Evolutionary conservation across 2,888 invertebrate species (phyloP).

Genomic region (Chesias legatella): DNA sequence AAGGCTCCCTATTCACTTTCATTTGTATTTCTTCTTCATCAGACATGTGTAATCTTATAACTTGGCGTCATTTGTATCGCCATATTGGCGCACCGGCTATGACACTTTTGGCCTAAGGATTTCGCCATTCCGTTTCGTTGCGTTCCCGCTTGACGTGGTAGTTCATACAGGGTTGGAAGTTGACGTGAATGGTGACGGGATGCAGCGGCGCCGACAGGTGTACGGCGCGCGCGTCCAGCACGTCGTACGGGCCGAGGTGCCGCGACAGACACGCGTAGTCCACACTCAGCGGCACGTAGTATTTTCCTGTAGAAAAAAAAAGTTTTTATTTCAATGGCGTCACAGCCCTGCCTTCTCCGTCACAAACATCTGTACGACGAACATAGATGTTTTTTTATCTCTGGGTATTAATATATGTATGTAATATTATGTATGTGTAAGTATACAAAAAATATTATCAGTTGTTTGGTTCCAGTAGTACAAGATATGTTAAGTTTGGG

Average conservation of each 20-base stretch:
- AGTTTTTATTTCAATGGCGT: not conserved
- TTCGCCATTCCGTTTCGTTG: conserved; percentile 51
- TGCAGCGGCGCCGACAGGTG: conserved; percentile 84
- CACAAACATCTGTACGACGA: too few relatives aligned
- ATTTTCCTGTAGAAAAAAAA: conserved; percentile 64
- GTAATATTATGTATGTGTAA: too few relatives aligned
- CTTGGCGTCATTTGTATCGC: not conserved
- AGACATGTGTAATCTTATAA: too few relatives aligned
- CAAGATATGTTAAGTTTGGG: too few relatives aligned
- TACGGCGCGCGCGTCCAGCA: conserved; percentile 76
- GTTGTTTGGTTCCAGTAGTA: too few relatives aligned
- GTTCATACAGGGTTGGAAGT: conserved; percentile 81
- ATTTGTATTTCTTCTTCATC: too few relatives aligned
- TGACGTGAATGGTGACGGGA: conserved; percentile 94
- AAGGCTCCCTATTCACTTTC: too few relatives aligned
- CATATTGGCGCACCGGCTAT: conserved; percentile 4
- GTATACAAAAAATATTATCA: too few relatives aligned
- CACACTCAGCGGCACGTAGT: conserved; percentile 92
- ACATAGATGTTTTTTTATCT: too few relatives aligned
- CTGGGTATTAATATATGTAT: too few relatives aligned
- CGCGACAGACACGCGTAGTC: conserved; percentile 87
- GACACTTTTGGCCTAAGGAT: not conserved
- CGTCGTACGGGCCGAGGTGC: conserved; percentile 82
- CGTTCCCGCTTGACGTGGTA: conserved; percentile 65
- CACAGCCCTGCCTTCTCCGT: too few relatives aligned